These are phyloP conservation scores for Neolamprologus sp. DNA, from an alignment of 2,113 vertebrate genomes.

Conservation along the genomic window DNA sequence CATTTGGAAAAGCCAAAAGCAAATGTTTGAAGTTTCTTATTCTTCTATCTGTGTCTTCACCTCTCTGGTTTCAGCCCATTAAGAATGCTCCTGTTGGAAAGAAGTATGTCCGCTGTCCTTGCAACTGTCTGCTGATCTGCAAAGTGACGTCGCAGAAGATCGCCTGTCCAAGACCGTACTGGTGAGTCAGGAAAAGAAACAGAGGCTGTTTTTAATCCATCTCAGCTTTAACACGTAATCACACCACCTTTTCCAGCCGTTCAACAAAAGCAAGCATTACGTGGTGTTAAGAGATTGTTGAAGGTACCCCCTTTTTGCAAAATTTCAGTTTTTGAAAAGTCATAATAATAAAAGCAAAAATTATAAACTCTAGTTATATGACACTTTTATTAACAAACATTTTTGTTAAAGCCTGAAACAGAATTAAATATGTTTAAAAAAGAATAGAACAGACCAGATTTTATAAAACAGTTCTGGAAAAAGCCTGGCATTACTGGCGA, in stretches of 20 bases:
- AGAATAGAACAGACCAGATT: not conserved
- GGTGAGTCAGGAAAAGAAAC: slow-evolving; percentile 62
- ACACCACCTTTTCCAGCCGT: not conserved
- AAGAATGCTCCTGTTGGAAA: slow-evolving; percentile 84
- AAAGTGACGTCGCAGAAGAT: slow-evolving; percentile 84
- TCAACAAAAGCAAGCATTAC: not conserved
- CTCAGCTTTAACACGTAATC: not conserved
- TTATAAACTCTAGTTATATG: not conserved
- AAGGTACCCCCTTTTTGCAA: not conserved
- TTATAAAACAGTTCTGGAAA: not conserved
- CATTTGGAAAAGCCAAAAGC: not conserved
- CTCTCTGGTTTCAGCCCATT: slow-evolving; percentile 68
- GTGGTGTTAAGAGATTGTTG: not conserved
- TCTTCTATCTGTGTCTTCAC: not conserved
- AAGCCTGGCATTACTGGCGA: not conserved
- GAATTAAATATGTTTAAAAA: not conserved
- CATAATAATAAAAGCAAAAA: not conserved
- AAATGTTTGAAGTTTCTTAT: not conserved
- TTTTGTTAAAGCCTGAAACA: not conserved
- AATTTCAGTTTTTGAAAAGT: not conserved
- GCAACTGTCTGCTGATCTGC: slow-evolving; percentile 86
- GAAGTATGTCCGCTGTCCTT: slow-evolving; percentile 87
- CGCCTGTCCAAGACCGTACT: slow-evolving; percentile 81
- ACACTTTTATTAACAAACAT: not conserved
- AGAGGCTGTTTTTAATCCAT: not conserved